These are phyloP conservation scores for Myiagra hebetior DNA, from an alignment of 2,113 vertebrate species.

Conservation along the genomic window DNA sequence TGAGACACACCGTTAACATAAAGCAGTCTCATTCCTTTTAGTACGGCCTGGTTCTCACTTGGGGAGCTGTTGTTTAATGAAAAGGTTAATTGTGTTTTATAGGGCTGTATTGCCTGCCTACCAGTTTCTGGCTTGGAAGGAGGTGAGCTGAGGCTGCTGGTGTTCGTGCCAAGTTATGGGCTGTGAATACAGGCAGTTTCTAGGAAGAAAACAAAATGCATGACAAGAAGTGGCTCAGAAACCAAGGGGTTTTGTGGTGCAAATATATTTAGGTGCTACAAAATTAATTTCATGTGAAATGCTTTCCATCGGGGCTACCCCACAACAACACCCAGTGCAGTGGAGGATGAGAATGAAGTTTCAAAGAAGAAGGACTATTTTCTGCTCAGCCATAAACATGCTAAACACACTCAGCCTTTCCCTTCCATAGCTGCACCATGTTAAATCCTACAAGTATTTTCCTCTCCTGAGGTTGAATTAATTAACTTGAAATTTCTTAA, in stretches of 20 bases:
- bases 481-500: conserved; percentile 46
- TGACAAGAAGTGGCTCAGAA: neutral
- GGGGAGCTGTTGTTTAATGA: conserved; percentile 59
- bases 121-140: conserved; percentile 28
- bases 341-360: neutral
- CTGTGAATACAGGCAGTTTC: neutral
- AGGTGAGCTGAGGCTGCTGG: neutral
- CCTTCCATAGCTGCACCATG: neutral
- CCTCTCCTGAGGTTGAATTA: conserved; percentile 45
- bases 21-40: conserved; percentile 63
- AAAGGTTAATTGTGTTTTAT: conserved; percentile 71
- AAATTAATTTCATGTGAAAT: neutral
- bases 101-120: neutral
- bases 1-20: conserved; percentile 58
- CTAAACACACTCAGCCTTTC: neutral
- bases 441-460: neutral
- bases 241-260: neutral
- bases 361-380: neutral
- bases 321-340: neutral
- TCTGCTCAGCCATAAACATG: neutral
- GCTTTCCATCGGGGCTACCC: neutral
- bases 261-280: neutral
- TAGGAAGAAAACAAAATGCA: neutral
- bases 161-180: neutral
- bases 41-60: neutral